These are phyloP conservation scores for Deroplatys truncata DNA, from an alignment of 2,888 invertebrate genomes.

Conservation along the genomic window DNA sequence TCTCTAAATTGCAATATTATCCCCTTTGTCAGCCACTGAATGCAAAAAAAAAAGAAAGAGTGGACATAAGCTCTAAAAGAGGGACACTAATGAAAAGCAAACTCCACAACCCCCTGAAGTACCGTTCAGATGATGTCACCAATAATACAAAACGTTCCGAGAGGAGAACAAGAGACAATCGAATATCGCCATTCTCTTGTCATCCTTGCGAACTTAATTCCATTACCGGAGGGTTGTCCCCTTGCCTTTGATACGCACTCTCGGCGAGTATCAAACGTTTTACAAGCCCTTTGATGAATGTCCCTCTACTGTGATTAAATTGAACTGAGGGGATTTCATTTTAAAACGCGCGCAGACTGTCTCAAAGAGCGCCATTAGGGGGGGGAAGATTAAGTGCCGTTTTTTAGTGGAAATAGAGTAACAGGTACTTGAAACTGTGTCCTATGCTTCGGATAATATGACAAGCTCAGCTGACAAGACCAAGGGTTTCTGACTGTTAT, in stretches of 20 bases:
- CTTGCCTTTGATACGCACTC: not conserved
- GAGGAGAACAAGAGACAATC: not conserved
- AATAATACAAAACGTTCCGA: not conserved
- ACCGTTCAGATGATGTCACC: no score
- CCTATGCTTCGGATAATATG: no score
- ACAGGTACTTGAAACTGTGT: not conserved
- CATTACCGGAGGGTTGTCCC: not conserved
- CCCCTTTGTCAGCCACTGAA: not conserved
- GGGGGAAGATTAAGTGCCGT: not conserved
- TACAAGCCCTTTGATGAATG: not conserved
- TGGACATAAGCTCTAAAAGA: not conserved
- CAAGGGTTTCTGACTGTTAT: no score
- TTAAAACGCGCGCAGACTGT: not conserved
- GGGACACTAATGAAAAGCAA: not conserved
- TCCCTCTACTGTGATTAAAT: not conserved
- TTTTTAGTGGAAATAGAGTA: not conserved
- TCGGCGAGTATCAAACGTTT: not conserved
- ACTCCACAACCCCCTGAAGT: not conserved
- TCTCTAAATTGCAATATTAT: not conserved
- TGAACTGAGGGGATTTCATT: not conserved
- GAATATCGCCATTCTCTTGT: not conserved
- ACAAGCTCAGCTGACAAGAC: no score
- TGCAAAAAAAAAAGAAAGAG: no score
- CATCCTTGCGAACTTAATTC: not conserved
- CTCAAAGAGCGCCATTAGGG: not conserved